phyloP scores from a whole-genome alignment of 1,140 invertebrate genomes.

The Nymphalis io region DNA sequence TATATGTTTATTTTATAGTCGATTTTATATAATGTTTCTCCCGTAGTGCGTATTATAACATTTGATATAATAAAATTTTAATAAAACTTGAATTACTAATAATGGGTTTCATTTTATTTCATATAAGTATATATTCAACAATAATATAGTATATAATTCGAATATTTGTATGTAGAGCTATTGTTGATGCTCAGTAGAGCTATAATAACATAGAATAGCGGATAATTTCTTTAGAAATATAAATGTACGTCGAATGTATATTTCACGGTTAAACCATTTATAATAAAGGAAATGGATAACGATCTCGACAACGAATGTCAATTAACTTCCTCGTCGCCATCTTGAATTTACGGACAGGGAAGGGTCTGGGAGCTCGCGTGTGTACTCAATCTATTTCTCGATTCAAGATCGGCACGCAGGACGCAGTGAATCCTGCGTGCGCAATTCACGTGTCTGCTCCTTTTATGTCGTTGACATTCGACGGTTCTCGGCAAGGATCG shows the following conservation, averaged over 20 bases:
- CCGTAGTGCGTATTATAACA: slow-evolving; percentile 15
- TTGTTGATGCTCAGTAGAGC: background rate
- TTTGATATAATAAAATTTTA: slow-evolving; percentile 26
- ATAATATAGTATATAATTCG: too few species aligned
- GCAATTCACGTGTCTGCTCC: slow-evolving; percentile 57
- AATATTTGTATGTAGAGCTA: too few species aligned
- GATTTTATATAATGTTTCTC: slow-evolving; percentile 14
- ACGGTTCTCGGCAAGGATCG: slow-evolving; percentile 45
- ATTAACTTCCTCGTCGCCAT: slow-evolving; percentile 36
- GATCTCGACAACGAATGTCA: slow-evolving; percentile 34
- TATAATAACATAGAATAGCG: background rate
- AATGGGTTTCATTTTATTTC: slow-evolving; percentile 18
- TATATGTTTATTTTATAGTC: slow-evolving; percentile 15
- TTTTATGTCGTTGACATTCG: slow-evolving; percentile 45
- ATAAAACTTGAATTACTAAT: slow-evolving; percentile 22
- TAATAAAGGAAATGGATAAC: slow-evolving; percentile 32
- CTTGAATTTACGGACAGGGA: slow-evolving; percentile 31
- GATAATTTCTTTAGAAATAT: background rate
- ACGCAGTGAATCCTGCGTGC: slow-evolving; percentile 58
- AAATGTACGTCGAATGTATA: background rate
- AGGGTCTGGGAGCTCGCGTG: slow-evolving; percentile 1
- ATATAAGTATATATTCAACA: background rate
- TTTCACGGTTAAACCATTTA: slow-evolving; percentile 3
- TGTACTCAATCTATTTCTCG: slow-evolving; percentile 38
- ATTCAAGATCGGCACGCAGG: slow-evolving; percentile 39